phyloP scores from a whole-genome alignment of 2,113 vertebrate species.

The Hyla sarda region DNA sequence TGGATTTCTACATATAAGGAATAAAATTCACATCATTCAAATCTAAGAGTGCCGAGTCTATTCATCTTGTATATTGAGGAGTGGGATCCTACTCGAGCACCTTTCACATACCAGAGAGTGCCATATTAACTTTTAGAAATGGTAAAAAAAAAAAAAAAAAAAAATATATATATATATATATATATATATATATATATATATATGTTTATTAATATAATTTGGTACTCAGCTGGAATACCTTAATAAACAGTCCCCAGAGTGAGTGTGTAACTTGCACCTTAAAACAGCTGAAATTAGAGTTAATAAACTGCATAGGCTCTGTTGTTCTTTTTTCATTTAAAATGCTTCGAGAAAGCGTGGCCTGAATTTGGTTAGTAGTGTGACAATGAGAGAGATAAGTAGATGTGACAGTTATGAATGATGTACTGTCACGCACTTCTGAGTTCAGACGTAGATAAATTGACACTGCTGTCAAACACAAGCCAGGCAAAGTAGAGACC shows the following conservation, averaged over 20 bases:
- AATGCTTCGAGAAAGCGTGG: constrained; percentile 70
- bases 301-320: constrained; percentile 57
- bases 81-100: no score
- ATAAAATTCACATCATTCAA: no score
- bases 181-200: no score
- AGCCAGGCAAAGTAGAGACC: constrained; percentile 78
- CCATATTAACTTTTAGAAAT: no score
- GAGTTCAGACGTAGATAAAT: constrained; percentile 82
- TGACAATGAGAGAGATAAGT: constrained; percentile 91
- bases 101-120: no score
- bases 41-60: no score
- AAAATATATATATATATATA: no score
- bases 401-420: constrained; percentile 93
- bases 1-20: no score
- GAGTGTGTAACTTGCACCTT: constrained; percentile 23
- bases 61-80: no score
- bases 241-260: constrained; percentile 17
- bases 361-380: constrained; percentile 81
- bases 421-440: constrained; percentile 83
- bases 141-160: no score
- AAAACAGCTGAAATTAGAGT: constrained; percentile 16
- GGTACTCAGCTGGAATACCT: background rate
- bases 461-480: constrained; percentile 88
- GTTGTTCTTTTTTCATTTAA: constrained; percentile 71
- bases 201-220: no score